phyloP scores from a whole-genome alignment of 2,797 vertebrate species.

The Phoeniculus purpureus region DNA sequence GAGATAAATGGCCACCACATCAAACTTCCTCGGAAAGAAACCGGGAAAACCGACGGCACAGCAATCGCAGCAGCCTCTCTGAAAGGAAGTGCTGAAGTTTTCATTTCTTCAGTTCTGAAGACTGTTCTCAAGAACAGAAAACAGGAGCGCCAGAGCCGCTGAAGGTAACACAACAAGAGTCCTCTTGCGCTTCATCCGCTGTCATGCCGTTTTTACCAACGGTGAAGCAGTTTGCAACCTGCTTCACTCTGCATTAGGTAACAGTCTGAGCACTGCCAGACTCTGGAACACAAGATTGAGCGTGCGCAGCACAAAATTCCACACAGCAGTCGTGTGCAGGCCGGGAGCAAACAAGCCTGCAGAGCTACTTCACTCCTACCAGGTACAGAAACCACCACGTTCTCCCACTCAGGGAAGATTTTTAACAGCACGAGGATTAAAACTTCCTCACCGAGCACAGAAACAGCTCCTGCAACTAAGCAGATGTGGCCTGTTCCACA shows the following conservation, averaged over 20 bases:
- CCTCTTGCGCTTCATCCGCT: background rate
- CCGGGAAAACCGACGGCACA: background rate
- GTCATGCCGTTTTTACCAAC: background rate
- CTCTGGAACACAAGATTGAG: background rate
- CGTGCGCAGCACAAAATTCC: background rate
- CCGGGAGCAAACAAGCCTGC: background rate
- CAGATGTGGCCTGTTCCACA: background rate
- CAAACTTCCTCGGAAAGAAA: background rate
- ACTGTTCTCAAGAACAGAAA: background rate
- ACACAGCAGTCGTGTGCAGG: background rate
- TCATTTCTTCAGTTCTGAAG: background rate
- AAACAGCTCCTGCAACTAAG: background rate
- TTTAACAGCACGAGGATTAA: background rate
- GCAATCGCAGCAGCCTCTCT: background rate
- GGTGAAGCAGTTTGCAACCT: background rate
- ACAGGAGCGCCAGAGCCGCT: background rate
- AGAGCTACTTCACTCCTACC: background rate
- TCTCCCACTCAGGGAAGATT: background rate
- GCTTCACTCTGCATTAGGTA: background rate
- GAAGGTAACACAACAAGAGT: background rate
- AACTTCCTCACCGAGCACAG: background rate
- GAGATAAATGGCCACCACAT: accelerated
- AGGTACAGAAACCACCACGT: background rate
- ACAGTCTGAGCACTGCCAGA: background rate
- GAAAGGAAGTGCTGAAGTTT: background rate